A percentile compares a stretch with the other conserved stretches of the same genome.
Conservation (phyloP, 2,113 vertebrate species). For the Leucopternis melanops region DNA sequence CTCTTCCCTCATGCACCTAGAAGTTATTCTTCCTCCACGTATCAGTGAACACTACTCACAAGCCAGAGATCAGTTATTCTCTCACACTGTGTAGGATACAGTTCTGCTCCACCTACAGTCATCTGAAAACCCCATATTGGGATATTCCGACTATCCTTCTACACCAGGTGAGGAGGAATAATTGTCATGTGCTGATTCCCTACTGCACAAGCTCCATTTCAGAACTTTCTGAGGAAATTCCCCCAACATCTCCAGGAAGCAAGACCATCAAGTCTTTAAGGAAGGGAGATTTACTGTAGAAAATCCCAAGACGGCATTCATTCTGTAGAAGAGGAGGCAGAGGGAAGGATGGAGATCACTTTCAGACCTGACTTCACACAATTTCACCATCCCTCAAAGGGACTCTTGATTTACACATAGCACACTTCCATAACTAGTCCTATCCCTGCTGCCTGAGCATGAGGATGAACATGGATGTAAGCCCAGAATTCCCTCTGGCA, state of each 20-base stretch:
- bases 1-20: neutral
- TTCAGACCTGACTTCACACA: neutral
- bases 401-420: neutral
- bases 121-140: neutral
- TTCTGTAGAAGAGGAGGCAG: neutral
- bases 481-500: constrained; percentile 43
- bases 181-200: neutral
- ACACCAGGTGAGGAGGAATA: neutral
- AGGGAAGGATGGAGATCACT: neutral
- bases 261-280: neutral
- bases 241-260: neutral
- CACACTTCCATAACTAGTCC: neutral
- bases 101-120: neutral
- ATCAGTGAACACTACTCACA: neutral
- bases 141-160: neutral
- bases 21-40: neutral
- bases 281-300: neutral
- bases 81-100: neutral
- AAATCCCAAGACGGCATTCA: neutral
- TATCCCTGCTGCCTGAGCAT: constrained; percentile 4
- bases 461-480: constrained; percentile 24
- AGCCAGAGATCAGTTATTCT: neutral
- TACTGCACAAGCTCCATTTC: neutral
- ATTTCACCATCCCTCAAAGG: neutral
- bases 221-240: neutral